Evolutionary conservation across 2,113 vertebrate genomes (phyloP).

Genomic region (Mionectes macconnelli): DNA sequence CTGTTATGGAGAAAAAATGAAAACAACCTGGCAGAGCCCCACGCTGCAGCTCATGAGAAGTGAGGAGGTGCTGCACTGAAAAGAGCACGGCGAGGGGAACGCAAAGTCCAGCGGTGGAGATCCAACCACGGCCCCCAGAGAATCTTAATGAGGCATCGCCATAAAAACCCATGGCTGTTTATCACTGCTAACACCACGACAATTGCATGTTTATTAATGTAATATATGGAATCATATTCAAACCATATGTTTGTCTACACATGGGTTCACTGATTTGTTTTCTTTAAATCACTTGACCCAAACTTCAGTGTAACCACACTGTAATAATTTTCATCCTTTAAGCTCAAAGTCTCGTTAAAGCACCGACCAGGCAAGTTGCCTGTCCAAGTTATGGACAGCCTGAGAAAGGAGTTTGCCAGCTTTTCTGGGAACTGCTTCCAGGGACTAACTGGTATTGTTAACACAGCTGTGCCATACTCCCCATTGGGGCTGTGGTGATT

Average conservation of each 20-base stretch:
- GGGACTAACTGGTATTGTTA: not conserved
- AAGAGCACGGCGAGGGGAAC: not conserved
- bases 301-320: not conserved
- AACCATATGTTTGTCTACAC: not conserved
- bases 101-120: not conserved
- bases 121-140: not conserved
- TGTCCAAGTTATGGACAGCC: not conserved
- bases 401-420: not conserved
- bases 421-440: not conserved
- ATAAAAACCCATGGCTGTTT: not conserved
- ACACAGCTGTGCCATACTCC: not conserved
- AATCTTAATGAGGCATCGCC: not conserved
- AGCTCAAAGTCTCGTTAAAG: not conserved
- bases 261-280: not conserved
- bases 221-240: not conserved
- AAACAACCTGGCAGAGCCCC: not conserved
- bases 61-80: not conserved
- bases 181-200: slow-evolving; percentile 2
- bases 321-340: not conserved
- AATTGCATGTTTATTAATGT: not conserved
- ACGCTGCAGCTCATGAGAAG: rapidly evolving
- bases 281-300: not conserved
- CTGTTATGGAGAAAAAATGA: not conserved
- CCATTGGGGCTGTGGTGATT: not conserved
- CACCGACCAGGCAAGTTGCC: not conserved